Evolutionary conservation across 2,113 vertebrate species (phyloP), one percentile per base, ranked within the genome.

Genomic region (Penelope pileata): DNA sequence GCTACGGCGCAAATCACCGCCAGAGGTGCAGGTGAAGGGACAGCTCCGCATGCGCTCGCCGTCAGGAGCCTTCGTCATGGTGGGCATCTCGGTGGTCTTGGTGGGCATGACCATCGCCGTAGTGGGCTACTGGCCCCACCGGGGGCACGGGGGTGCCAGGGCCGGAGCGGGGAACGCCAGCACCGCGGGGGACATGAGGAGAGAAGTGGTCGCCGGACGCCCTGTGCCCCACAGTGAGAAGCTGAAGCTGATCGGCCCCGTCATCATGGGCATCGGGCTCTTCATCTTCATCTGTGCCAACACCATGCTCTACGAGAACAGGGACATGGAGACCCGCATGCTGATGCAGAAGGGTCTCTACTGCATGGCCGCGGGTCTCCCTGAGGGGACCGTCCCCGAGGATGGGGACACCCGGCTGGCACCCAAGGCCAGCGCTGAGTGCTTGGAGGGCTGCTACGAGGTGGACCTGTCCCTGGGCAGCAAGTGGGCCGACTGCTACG

Each of bases 241-340:
- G 76, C 98, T 99, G 95, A 99, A 99, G 97, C 97, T 99, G 40
- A 97, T 99, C 2, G 99, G 99, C 4, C 99, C 99, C 0, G 98
- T 99, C 88, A 98, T 99, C 87, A 99, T 99, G 99, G 99, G 99
- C 56, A 98, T 99, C 4, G 99, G 99, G 45, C 98, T 99, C 62
- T 99, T 99, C 96, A 99, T 99, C 89, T 98, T 99, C 95, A 99
- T 99, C 97, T 99, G 99, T 3, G 99, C 99, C 91, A 99, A 99
- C 98, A 99, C 99, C 3, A 98, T 99, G 76, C 98, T 99, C n/a
- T 99, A 99, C 0, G 99, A 99, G 97, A 99, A 99, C 98, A 97
- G 99, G 21, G 99, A 99, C 97, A 96, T 98, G 91, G 99, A 99
- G 97, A 99, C 99, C 7, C 98, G 98, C 76, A 97, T 96, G 97